A percentile compares a stretch with the other conserved stretches of the same genome.
Conservation (phyloP, 2,797 vertebrate species). For the Clangula hyemalis region DNA sequence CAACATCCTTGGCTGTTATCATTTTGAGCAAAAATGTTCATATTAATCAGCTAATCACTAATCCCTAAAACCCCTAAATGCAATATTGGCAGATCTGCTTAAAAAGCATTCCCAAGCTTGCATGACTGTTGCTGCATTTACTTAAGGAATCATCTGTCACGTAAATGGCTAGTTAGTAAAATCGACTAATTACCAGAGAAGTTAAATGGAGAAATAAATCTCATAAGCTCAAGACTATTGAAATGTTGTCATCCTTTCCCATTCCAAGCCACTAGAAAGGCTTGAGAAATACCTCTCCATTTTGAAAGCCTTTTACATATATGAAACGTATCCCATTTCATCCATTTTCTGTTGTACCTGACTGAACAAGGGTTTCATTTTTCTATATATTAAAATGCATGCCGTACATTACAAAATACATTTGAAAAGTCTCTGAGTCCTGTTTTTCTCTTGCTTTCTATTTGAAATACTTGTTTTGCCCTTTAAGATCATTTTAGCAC, state of each 20-base stretch:
- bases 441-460: not conserved
- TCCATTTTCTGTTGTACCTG: not conserved
- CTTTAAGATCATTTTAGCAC: not conserved
- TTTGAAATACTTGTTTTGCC: not conserved
- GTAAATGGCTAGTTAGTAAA: slow-evolving; percentile 50
- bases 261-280: not conserved
- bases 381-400: not conserved
- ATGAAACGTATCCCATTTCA: not conserved
- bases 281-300: not conserved
- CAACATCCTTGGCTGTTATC: not conserved
- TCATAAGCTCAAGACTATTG: not conserved
- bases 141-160: slow-evolving; percentile 32
- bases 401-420: not conserved
- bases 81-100: slow-evolving; percentile 40
- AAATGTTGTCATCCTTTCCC: not conserved
- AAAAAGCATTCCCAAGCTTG: slow-evolving; percentile 13
- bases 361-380: not conserved
- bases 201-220: slow-evolving; percentile 58
- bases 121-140: not conserved
- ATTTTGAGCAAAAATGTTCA: slow-evolving; percentile 7
- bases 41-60: slow-evolving; percentile 54
- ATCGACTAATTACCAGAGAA: slow-evolving; percentile 57
- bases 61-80: slow-evolving; percentile 11
- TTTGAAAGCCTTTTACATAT: not conserved
- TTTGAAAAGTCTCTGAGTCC: not conserved